Evolutionary conservation across 2,888 invertebrate genomes (phyloP).

Genomic region (Caenorhabditis doughertyi): DNA sequence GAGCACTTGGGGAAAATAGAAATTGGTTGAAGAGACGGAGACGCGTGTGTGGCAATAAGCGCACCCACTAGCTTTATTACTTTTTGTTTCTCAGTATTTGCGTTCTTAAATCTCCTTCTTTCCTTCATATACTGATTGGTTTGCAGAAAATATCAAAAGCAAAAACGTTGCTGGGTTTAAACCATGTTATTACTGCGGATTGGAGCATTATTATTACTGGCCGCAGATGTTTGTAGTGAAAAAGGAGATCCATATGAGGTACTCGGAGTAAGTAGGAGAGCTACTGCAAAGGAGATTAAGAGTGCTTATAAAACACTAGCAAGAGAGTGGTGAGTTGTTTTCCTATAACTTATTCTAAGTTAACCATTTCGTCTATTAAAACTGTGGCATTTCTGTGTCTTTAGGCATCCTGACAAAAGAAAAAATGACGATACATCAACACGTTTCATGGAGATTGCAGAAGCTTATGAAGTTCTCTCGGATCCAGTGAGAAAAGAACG

Average conservation of each 20-base stretch:
- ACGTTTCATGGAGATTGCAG: constrained; percentile 78
- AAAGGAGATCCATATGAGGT: constrained; percentile 76
- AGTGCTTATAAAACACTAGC: constrained; percentile 93
- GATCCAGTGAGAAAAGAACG: constrained; percentile 75
- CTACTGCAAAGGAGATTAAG: constrained; percentile 90
- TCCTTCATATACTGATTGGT: constrained; percentile 2
- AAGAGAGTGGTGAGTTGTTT: constrained; percentile 89
- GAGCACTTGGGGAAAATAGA: constrained; percentile 23
- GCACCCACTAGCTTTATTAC: constrained; percentile 36
- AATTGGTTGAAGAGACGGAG: constrained; percentile 42
- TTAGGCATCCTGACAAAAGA: constrained; percentile 82
- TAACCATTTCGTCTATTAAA: too few relatives aligned
- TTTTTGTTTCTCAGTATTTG: constrained; percentile 18
- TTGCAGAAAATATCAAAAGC: constrained; percentile 16
- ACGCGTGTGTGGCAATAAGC: constrained; percentile 23
- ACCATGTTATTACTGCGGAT: constrained; percentile 51
- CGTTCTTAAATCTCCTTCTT: constrained; percentile 8
- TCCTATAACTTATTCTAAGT: neutral
- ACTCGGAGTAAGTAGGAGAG: constrained; percentile 89
- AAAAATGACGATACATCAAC: constrained; percentile 75
- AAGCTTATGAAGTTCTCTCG: constrained; percentile 80
- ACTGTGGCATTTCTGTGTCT: too few relatives aligned
- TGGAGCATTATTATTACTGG: neutral
- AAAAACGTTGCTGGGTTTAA: constrained; percentile 16
- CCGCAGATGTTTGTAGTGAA: neutral